Evolutionary conservation across 2,888 invertebrate species (phyloP).

Genomic region (Agrilus cyanescens): DNA sequence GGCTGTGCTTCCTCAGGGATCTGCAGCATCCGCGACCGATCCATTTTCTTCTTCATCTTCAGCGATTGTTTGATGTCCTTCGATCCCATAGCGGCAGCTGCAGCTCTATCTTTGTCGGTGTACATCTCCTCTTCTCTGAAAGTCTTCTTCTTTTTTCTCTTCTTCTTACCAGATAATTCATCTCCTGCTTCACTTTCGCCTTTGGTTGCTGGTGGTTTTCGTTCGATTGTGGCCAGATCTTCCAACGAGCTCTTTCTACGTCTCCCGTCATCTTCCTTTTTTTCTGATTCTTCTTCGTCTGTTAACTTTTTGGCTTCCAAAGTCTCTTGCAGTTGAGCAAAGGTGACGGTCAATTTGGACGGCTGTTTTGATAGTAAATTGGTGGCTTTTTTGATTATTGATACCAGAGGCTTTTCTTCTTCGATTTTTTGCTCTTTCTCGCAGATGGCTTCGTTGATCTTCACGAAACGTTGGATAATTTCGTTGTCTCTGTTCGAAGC

Average conservation of each 20-base stretch:
- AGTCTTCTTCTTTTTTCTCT: constrained; percentile 30
- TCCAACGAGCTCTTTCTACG: constrained; percentile 29
- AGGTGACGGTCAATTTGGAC: no score
- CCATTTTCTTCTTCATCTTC: constrained; percentile 66
- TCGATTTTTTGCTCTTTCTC: no score
- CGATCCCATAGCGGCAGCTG: constrained; percentile 78
- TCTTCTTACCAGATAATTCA: constrained; percentile 19
- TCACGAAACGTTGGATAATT: constrained; percentile 67
- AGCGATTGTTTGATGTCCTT: constrained; percentile 78
- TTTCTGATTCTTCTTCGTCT: constrained; percentile 20
- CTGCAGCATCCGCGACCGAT: constrained; percentile 57
- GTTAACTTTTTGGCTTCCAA: no score
- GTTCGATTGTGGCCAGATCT: neutral
- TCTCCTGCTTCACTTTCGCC: constrained; percentile 26
- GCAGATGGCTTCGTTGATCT: constrained; percentile 43
- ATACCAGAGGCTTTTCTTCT: no score
- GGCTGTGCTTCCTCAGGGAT: constrained; percentile 72
- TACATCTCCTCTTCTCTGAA: constrained; percentile 58
- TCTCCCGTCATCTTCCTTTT: constrained; percentile 10
- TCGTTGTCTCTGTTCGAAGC: constrained; percentile 58
- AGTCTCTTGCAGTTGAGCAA: no score
- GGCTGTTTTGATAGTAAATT: no score
- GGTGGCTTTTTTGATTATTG: no score
- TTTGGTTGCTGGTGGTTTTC: constrained; percentile 22
- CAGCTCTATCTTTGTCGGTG: constrained; percentile 84